phyloP scores from a whole-genome alignment of 2,113 vertebrate genomes.

The Misgurnus mizolepis region DNA sequence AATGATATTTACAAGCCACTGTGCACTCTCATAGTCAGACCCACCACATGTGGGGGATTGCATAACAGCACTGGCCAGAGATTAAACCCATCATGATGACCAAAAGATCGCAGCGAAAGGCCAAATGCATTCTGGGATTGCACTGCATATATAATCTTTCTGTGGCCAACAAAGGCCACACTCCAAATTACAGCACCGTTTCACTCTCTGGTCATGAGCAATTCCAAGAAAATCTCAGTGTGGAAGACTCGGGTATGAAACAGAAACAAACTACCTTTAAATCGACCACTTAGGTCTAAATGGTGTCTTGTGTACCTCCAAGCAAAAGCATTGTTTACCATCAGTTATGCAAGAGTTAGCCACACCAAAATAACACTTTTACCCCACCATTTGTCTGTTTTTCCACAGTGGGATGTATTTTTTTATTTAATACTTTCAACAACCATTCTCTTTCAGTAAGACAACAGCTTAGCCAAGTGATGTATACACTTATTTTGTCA shows the following conservation, averaged over 20 bases:
- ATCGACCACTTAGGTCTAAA: background rate
- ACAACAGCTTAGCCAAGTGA: background rate
- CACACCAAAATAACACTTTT: background rate
- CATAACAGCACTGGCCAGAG: slow-evolving; percentile 49
- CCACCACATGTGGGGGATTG: slow-evolving; percentile 59
- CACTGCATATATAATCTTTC: background rate
- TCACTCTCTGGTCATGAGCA: background rate
- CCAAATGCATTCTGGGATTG: slow-evolving; percentile 23
- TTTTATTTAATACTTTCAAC: slow-evolving; percentile 3
- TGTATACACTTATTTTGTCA: slow-evolving; percentile 23
- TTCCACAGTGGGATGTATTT: background rate
- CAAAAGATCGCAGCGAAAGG: background rate
- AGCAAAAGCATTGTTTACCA: background rate
- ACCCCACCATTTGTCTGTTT: background rate
- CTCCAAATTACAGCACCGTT: background rate
- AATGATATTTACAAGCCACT: slow-evolving; percentile 4
- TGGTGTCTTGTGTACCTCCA: background rate
- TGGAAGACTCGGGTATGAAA: background rate
- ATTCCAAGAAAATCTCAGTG: background rate
- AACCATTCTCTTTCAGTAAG: slow-evolving; percentile 19
- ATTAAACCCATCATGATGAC: slow-evolving; percentile 12
- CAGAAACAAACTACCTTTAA: background rate
- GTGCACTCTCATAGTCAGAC: slow-evolving; percentile 49
- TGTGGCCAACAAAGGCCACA: background rate
- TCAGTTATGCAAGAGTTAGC: background rate